phyloP scores from a whole-genome alignment of 2,888 invertebrate species.

The Lochmaea capreae region DNA sequence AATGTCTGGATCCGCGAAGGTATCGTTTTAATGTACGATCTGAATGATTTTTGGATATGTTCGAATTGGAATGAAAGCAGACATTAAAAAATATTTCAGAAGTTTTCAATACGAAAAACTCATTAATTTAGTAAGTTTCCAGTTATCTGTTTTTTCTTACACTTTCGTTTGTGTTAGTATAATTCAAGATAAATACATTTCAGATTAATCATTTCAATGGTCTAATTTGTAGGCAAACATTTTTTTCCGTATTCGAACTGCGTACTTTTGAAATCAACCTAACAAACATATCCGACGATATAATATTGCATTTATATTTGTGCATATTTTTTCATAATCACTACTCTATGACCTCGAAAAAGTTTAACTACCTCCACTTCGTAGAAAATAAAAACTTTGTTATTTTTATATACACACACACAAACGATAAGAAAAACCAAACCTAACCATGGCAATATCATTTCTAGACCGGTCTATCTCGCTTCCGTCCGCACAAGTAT shows the following conservation, averaged over 20 bases:
- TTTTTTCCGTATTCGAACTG: neutral
- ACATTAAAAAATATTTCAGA: too few species aligned
- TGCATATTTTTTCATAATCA: constrained; percentile 24
- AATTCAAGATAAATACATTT: too few species aligned
- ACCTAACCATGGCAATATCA: constrained; percentile 36
- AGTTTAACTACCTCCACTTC: constrained; percentile 40
- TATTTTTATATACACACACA: constrained; percentile 32
- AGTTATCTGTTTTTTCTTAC: too few species aligned
- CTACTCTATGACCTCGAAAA: constrained; percentile 32
- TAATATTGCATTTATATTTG: constrained; percentile 17
- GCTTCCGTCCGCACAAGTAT: constrained; percentile 36
- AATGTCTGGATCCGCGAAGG: too few species aligned
- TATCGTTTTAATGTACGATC: too few species aligned
- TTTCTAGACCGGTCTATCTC: constrained; percentile 37
- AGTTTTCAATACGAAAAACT: too few species aligned
- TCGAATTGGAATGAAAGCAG: too few species aligned
- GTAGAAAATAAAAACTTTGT: constrained; percentile 35
- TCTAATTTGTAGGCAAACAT: too few species aligned
- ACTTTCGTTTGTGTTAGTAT: too few species aligned
- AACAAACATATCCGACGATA: neutral
- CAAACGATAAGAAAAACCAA: constrained; percentile 38
- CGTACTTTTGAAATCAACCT: neutral
- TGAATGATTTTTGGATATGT: too few species aligned
- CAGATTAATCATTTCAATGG: too few species aligned
- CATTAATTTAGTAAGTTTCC: too few species aligned